These are phyloP conservation scores for Oasisia sp. DNA, from an alignment of 2,888 invertebrate genomes.

Conservation along the genomic window DNA sequence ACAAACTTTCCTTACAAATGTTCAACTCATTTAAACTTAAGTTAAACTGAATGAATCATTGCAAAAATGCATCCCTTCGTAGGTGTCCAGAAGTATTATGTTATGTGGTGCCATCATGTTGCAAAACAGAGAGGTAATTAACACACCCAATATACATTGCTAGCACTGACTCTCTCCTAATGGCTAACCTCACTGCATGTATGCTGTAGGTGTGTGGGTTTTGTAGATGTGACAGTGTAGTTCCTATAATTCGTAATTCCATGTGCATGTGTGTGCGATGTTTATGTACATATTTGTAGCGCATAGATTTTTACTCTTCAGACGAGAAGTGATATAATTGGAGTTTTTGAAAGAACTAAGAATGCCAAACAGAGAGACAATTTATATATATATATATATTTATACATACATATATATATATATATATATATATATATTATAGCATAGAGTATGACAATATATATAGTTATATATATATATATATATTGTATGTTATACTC, in stretches of 20 bases:
- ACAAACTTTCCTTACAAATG: no score
- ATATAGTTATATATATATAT: no score
- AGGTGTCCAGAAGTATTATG: background rate
- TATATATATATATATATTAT: background rate
- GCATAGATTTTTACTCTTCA: background rate
- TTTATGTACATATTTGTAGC: background rate
- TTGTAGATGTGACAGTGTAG: background rate
- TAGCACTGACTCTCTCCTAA: background rate
- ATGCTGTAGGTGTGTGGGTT: background rate
- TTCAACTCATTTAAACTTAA: background rate
- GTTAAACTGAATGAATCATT: background rate
- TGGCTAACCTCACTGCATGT: background rate
- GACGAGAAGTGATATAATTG: background rate
- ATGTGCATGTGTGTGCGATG: background rate
- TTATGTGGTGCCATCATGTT: background rate
- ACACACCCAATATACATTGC: background rate
- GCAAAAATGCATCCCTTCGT: background rate
- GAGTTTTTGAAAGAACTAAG: background rate
- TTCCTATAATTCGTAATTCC: slow-evolving; percentile 6
- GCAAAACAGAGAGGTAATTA: background rate
- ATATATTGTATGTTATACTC: background rate
- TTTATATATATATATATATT: background rate
- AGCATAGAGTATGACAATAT: no score
- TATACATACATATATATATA: no score
- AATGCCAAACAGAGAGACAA: background rate